A percentile compares a stretch with the other conserved stretches of the same genome.
These are phyloP conservation scores for Leucosticte australis DNA, from an alignment of 2,113 vertebrate genomes.

Conservation along the genomic window DNA sequence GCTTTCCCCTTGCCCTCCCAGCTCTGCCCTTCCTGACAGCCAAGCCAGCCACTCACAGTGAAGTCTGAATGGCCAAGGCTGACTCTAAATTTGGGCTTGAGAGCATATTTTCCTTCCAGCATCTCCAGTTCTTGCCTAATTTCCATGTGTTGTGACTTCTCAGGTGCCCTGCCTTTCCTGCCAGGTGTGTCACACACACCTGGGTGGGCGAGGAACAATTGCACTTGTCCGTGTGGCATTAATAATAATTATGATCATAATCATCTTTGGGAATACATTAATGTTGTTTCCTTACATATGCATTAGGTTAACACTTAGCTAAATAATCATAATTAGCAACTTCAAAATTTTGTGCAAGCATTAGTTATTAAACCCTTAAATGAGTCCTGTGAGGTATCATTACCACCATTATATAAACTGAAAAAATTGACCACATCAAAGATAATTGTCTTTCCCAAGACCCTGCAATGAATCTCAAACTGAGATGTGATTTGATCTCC, in stretches of 20 bases:
- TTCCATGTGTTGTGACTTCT: accelerated
- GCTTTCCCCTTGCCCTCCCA: background rate
- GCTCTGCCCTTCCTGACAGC: background rate
- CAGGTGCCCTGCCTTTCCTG: background rate
- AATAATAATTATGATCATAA: background rate
- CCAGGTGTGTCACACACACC: background rate
- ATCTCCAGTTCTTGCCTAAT: background rate
- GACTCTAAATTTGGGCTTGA: background rate
- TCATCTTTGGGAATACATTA: slow-evolving; percentile 22
- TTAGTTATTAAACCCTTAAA: slow-evolving; percentile 25
- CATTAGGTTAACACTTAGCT: slow-evolving; percentile 31
- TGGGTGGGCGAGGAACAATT: background rate
- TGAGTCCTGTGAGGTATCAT: slow-evolving; percentile 48
- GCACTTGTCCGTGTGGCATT: background rate
- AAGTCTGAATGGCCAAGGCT: background rate
- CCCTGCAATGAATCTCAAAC: slow-evolving; percentile 14
- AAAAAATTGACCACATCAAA: slow-evolving; percentile 48
- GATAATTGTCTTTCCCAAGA: slow-evolving; percentile 38
- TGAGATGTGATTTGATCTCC: background rate
- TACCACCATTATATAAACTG: background rate
- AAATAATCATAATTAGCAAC: slow-evolving; percentile 46
- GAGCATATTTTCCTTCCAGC: background rate
- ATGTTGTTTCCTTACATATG: slow-evolving; percentile 22
- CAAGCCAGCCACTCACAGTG: background rate
- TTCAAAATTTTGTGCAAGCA: slow-evolving; percentile 1